A percentile compares a stretch with the other conserved stretches of the same genome.
Conservation (phyloP, 2,797 vertebrate genomes). For the Ispidina picta region DNA sequence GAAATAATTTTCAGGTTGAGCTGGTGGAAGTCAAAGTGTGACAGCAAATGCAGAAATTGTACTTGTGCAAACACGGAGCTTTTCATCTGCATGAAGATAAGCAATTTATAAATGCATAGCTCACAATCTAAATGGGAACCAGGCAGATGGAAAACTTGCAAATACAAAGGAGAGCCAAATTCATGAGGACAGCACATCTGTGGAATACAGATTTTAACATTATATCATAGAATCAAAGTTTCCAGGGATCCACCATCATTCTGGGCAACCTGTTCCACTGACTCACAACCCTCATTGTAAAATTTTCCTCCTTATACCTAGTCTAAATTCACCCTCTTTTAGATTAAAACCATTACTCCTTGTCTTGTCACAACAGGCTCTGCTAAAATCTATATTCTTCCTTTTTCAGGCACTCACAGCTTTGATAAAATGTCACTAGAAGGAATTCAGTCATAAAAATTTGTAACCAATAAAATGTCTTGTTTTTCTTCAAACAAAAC, state of each 20-base stretch:
- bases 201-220: not conserved
- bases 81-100: not conserved
- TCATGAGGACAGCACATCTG: not conserved
- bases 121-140: not conserved
- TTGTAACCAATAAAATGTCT: accelerated
- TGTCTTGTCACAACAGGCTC: not conserved
- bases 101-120: not conserved
- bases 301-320: too few relatives aligned
- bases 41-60: not conserved
- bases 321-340: too few relatives aligned
- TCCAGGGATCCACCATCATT: not conserved
- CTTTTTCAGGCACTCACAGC: not conserved
- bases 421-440: not conserved
- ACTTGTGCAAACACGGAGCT: not conserved
- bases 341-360: not conserved
- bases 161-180: not conserved
- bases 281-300: too few relatives aligned
- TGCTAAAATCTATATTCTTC: not conserved
- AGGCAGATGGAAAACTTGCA: not conserved
- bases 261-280: not conserved
- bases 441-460: not conserved
- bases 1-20: not conserved
- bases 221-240: not conserved
- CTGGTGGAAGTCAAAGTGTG: not conserved
- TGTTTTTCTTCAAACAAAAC: not conserved